Conservation (phyloP, 1,140 invertebrate species). For the Anthonomus grandis region DNA sequence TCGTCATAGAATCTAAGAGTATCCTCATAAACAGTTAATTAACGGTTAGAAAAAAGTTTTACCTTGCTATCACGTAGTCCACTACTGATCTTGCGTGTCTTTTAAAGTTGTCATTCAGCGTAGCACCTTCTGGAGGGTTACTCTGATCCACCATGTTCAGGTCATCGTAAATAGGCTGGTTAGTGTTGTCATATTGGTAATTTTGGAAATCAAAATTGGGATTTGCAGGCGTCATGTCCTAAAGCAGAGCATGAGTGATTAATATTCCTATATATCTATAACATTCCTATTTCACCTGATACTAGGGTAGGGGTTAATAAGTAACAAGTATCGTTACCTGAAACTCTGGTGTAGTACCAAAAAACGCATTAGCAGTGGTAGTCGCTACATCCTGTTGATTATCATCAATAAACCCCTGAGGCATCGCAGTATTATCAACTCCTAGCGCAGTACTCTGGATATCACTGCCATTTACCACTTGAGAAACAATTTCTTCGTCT, state of each 20-base stretch:
- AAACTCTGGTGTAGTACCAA: constrained; percentile 6
- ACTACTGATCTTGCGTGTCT: constrained; percentile 35
- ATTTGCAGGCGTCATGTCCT: constrained; percentile 5
- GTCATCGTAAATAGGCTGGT: too few relatives aligned
- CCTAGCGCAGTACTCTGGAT: too few relatives aligned
- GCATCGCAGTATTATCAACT: too few relatives aligned
- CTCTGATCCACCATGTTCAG: constrained; percentile 4
- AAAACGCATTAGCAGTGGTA: not conserved
- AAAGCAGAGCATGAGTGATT: too few relatives aligned
- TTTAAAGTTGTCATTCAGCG: constrained; percentile 9
- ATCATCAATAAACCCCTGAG: too few relatives aligned
- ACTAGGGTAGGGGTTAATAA: not conserved
- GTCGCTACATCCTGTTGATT: constrained; percentile 3
- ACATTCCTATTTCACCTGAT: not conserved
- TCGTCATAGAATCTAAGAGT: constrained; percentile 15
- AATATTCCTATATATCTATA: too few relatives aligned
- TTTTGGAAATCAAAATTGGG: constrained; percentile 13
- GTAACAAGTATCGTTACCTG: constrained; percentile 2
- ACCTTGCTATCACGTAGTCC: constrained; percentile 38
- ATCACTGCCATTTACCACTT: too few relatives aligned
- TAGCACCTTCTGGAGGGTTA: constrained; percentile 6
- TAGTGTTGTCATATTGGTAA: constrained; percentile 15
- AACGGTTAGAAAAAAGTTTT: not conserved
- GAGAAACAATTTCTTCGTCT: too few relatives aligned
- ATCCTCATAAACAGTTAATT: not conserved